phyloP scores from a whole-genome alignment of 2,797 vertebrate genomes.

The Scolopax bukidnonensis region DNA sequence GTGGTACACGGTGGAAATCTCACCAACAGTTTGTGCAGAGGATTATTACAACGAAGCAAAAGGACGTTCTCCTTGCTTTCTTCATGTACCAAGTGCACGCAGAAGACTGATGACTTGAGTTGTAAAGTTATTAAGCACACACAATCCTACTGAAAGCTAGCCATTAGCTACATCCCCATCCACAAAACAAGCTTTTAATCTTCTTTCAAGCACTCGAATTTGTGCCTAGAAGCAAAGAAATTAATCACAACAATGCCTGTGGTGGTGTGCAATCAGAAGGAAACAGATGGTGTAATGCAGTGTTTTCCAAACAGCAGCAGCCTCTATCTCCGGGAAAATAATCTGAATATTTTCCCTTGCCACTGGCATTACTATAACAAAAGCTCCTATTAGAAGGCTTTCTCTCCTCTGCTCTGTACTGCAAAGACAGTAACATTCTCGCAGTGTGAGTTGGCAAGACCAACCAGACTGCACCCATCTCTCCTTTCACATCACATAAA shows the following conservation, averaged over 20 bases:
- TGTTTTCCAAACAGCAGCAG: constrained; percentile 30
- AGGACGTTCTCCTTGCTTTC: not conserved
- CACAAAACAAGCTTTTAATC: constrained; percentile 47
- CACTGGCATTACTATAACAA: not conserved
- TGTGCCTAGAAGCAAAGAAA: constrained; percentile 64
- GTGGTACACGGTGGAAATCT: not conserved
- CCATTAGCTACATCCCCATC: constrained; percentile 34
- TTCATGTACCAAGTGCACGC: not conserved
- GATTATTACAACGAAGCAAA: not conserved
- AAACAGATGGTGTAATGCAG: constrained; percentile 73
- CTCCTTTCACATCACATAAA: not conserved
- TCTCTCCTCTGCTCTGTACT: not conserved
- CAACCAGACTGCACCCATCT: not conserved
- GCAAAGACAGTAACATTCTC: not conserved
- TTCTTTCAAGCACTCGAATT: constrained; percentile 45
- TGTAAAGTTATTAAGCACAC: constrained; percentile 29
- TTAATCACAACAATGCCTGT: constrained; percentile 58
- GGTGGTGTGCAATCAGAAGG: constrained; percentile 53
- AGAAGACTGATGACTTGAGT: constrained; percentile 18
- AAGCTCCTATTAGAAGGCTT: not conserved
- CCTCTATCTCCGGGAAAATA: constrained; percentile 51
- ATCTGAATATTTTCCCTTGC: constrained; percentile 30
- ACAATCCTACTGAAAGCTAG: constrained; percentile 29
- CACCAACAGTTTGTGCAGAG: not conserved
- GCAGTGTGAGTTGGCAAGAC: not conserved